Conservation (phyloP, 1,140 invertebrate genomes). For the Drosophila micromelanica region DNA sequence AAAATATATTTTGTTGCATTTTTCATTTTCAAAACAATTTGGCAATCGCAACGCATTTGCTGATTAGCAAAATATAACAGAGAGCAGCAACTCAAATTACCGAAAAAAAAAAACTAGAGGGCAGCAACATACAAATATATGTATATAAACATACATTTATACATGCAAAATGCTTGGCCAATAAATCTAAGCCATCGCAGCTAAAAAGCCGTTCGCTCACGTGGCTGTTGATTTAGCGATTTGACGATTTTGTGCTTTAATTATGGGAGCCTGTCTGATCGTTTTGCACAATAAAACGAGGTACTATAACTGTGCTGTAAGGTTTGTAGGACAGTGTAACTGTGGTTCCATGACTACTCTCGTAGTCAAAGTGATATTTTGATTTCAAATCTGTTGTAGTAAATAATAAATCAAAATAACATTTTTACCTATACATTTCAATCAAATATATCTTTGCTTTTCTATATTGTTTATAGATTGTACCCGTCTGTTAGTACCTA, state of each 20-base stretch:
- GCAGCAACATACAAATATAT: background rate
- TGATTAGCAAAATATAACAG: constrained; percentile 43
- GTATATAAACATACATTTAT: background rate
- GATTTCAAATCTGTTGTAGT: no score
- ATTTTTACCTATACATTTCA: no score
- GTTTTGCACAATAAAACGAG: constrained; percentile 1
- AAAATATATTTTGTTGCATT: constrained; percentile 50
- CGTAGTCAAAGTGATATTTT: no score
- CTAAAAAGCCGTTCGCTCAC: constrained; percentile 37
- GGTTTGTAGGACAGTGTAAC: background rate
- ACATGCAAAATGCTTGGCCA: constrained; percentile 13
- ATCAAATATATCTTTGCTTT: no score
- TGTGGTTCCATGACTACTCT: no score
- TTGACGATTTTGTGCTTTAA: constrained; percentile 65
- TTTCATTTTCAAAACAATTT: constrained; percentile 40
- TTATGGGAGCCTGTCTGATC: constrained; percentile 50
- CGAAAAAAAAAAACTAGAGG: background rate
- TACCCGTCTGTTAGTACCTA: no score
- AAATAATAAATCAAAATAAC: no score
- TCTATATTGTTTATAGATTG: no score
- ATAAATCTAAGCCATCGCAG: constrained; percentile 23
- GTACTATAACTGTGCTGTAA: background rate
- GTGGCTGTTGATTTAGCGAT: constrained; percentile 60
- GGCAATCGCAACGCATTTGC: constrained; percentile 43
- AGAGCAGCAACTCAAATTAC: constrained; percentile 9